These are phyloP conservation scores for Heliconius hortense DNA, from an alignment of 2,888 invertebrate genomes.

Conservation along the genomic window DNA sequence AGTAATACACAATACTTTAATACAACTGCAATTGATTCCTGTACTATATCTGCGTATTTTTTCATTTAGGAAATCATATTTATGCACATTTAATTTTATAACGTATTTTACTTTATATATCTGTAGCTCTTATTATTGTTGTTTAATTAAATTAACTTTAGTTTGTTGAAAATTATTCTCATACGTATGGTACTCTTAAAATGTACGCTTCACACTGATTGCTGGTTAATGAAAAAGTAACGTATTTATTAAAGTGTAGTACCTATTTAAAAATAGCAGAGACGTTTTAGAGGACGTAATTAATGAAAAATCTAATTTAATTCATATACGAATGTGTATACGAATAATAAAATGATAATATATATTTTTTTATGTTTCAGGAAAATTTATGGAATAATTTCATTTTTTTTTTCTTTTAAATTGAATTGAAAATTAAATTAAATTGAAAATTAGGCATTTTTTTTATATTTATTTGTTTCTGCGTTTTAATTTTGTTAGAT, in stretches of 20 bases:
- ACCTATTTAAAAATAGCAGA: background rate
- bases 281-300: background rate
- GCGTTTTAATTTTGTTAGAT: background rate
- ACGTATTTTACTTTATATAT: background rate
- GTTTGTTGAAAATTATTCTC: background rate
- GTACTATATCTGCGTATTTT: conserved; percentile 4
- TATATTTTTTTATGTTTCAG: background rate
- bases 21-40: background rate
- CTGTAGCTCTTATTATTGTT: too few species aligned
- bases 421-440: too few species aligned
- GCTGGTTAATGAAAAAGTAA: background rate
- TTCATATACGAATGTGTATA: background rate
- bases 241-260: background rate
- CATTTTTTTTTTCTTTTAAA: background rate
- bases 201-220: background rate
- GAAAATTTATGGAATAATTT: background rate
- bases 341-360: background rate
- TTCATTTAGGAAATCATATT: background rate
- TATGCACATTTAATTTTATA: background rate
- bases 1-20: background rate
- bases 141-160: background rate
- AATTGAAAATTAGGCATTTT: background rate
- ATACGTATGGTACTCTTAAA: background rate
- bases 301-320: background rate
- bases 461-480: conserved; percentile 1